Evolutionary conservation across 2,888 invertebrate genomes (phyloP).

Genomic region (Cryptophagus acutangulus): DNA sequence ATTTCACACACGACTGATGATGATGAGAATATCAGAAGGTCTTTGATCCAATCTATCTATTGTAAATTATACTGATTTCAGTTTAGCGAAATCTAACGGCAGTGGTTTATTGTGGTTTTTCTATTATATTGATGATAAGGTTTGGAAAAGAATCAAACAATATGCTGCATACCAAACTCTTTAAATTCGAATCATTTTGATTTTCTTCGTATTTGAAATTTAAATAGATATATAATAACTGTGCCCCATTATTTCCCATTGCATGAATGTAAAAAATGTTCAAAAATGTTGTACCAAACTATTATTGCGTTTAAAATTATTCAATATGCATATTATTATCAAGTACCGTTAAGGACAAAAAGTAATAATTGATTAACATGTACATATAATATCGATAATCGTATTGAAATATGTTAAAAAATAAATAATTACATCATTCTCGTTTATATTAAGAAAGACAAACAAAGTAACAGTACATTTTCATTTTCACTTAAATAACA

Average conservation of each 20-base stretch:
- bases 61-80: constrained; percentile 19
- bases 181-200: no score
- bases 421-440: constrained; percentile 19
- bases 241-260: neutral
- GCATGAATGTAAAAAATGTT: neutral
- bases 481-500: constrained; percentile 27
- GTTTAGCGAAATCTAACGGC: constrained; percentile 8
- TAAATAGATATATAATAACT: neutral
- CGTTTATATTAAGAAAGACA: constrained; percentile 7
- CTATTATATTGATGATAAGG: neutral
- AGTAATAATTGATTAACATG: no score
- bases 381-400: no score
- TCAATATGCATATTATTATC: no score
- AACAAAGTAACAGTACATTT: constrained; percentile 27
- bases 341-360: no score
- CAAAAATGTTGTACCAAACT: no score
- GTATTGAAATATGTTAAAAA: constrained; percentile 16
- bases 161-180: no score
- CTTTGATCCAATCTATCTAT: constrained; percentile 24
- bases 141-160: no score
- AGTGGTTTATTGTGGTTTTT: constrained; percentile 5
- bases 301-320: no score
- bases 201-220: no score
- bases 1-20: constrained; percentile 28
- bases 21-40: constrained; percentile 25